phyloP scores from a whole-genome alignment of 1,140 invertebrate species.

The Drosophila burlai region DNA sequence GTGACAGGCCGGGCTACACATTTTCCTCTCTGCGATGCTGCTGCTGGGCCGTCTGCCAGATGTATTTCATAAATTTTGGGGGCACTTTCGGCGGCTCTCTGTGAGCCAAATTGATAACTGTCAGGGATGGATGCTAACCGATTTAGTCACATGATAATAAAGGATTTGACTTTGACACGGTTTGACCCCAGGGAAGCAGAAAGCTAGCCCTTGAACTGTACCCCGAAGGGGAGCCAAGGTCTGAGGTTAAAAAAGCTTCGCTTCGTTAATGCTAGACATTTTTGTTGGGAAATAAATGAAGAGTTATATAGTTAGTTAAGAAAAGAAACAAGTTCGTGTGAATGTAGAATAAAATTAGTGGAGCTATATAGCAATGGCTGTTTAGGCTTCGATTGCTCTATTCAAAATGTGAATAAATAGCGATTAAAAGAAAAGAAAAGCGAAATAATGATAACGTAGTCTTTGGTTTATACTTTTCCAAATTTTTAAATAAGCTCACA shows the following conservation, averaged over 20 bases:
- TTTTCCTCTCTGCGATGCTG: conserved; percentile 26
- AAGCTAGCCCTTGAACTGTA: conserved; percentile 1
- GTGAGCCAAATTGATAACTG: conserved; percentile 48
- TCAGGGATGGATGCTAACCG: conserved; percentile 26
- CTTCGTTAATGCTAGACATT: not conserved
- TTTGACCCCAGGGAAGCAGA: conserved; percentile 17
- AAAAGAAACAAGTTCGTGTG: not conserved
- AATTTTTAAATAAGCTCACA: not conserved
- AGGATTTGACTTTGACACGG: conserved; percentile 41
- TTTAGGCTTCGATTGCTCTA: too few species aligned
- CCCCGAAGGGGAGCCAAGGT: not conserved
- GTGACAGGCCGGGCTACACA: conserved; percentile 42
- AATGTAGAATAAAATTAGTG: too few species aligned
- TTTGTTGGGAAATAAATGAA: not conserved
- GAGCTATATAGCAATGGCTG: too few species aligned
- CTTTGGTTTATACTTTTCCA: not conserved
- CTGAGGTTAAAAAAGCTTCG: not conserved
- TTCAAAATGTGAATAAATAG: too few species aligned
- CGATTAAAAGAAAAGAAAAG: too few species aligned
- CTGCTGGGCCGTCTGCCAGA: conserved; percentile 42
- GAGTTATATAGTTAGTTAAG: not conserved
- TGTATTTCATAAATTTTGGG: conserved; percentile 55
- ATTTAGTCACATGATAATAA: conserved; percentile 38
- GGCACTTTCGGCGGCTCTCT: conserved; percentile 32
- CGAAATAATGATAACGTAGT: too few species aligned